These are phyloP conservation scores for Colinus virginianus DNA, from an alignment of 2,113 vertebrate species.

Conservation along the genomic window DNA sequence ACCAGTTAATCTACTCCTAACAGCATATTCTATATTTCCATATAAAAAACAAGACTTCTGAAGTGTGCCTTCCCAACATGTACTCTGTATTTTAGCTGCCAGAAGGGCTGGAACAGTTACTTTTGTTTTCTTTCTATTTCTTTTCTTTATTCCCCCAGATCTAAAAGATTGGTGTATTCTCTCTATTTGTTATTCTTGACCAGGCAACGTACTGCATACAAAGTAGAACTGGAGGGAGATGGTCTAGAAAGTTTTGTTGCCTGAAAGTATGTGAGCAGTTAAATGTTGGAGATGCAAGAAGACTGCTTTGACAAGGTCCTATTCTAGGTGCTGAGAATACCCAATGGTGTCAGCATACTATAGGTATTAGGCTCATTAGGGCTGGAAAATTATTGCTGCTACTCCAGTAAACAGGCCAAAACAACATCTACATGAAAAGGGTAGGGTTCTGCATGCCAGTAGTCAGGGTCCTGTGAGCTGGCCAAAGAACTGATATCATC, in stretches of 20 bases:
- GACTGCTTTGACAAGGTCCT: not conserved
- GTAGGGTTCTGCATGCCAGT: not conserved
- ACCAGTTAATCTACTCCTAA: conserved; percentile 39
- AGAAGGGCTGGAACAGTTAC: not conserved
- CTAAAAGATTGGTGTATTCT: not conserved
- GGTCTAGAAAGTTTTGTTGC: not conserved
- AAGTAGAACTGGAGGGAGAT: not conserved
- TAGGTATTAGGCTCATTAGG: not conserved
- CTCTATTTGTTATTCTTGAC: conserved; percentile 5
- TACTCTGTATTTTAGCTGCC: not conserved
- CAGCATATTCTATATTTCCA: conserved; percentile 17
- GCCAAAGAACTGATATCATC: rapidly evolving
- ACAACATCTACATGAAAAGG: rapidly evolving
- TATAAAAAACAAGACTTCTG: conserved; percentile 40
- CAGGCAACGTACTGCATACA: not conserved
- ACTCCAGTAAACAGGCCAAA: not conserved
- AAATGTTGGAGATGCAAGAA: not conserved
- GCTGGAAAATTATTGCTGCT: not conserved
- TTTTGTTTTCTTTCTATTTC: not conserved
- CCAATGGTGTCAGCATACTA: not conserved
- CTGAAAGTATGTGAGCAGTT: not conserved
- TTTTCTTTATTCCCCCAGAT: not conserved
- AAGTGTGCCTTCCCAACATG: not conserved
- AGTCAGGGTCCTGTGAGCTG: not conserved
- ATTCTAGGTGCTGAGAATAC: not conserved